Percentiles rank a stretch among this genome's conserved stretches.
phyloP scores from a whole-genome alignment of 1,140 invertebrate genomes.

The Brachionus paranguensis region DNA sequence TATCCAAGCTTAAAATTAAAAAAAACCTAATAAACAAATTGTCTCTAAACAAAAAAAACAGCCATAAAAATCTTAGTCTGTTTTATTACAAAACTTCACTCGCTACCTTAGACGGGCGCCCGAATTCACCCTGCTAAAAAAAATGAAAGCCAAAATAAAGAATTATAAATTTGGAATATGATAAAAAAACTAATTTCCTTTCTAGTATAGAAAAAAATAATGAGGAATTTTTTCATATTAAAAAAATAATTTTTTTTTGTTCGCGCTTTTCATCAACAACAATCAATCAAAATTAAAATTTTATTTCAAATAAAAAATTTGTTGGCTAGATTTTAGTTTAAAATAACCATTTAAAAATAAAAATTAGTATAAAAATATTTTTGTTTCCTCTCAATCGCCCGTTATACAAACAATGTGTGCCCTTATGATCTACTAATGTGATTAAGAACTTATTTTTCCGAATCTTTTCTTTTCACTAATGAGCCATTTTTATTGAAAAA shows the following conservation, averaged over 20 bases:
- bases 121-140: not conserved
- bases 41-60: not conserved
- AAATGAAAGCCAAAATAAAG: not conserved
- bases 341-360: not conserved
- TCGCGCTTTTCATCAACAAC: not conserved
- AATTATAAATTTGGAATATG: not conserved
- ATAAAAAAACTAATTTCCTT: not conserved
- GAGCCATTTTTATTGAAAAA: slow-evolving; percentile 9
- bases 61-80: not conserved
- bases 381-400: slow-evolving; percentile 13
- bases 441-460: not conserved
- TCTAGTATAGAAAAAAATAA: not conserved
- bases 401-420: not conserved
- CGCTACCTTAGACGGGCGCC: not conserved
- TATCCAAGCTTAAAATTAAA: not conserved
- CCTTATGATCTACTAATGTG: slow-evolving; percentile 32
- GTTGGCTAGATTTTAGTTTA: not conserved
- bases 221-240: not conserved
- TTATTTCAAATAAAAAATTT: not conserved
- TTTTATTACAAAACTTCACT: not conserved
- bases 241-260: not conserved
- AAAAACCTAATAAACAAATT: not conserved
- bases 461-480: not conserved
- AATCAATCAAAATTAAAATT: slow-evolving; percentile 9
- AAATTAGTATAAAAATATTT: not conserved